phyloP scores from a whole-genome alignment of 2,113 vertebrate genomes.

The Pluvialis apricaria region DNA sequence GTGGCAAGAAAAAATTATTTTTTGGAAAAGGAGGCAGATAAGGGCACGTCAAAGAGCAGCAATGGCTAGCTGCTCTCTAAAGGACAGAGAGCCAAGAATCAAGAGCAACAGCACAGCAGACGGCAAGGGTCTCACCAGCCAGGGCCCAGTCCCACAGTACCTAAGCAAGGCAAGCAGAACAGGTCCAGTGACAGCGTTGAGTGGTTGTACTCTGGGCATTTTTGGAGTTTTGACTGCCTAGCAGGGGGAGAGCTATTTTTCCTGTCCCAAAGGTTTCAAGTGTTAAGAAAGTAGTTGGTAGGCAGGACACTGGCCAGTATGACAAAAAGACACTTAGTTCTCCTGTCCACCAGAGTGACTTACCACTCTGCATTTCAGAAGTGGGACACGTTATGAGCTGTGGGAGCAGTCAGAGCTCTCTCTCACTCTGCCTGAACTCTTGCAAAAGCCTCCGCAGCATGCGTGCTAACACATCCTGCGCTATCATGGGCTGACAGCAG shows the following conservation, averaged over 20 bases:
- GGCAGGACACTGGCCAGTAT: background rate
- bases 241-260: background rate
- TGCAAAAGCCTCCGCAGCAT: background rate
- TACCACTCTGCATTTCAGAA: background rate
- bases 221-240: background rate
- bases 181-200: background rate
- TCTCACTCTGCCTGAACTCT: background rate
- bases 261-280: background rate
- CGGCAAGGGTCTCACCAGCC: background rate
- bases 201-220: background rate
- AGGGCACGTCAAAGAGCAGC: background rate
- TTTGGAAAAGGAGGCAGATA: background rate
- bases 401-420: background rate
- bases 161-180: background rate
- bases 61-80: background rate
- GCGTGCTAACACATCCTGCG: background rate
- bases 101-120: background rate
- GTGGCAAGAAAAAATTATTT: background rate
- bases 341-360: background rate
- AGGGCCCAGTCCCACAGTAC: background rate
- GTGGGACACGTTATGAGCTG: fast-evolving
- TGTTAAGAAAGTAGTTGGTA: background rate
- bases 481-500: background rate
- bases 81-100: background rate
- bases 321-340: background rate